Evolutionary conservation across 2,113 vertebrate genomes (phyloP).

Genomic region (Stercorarius parasiticus): DNA sequence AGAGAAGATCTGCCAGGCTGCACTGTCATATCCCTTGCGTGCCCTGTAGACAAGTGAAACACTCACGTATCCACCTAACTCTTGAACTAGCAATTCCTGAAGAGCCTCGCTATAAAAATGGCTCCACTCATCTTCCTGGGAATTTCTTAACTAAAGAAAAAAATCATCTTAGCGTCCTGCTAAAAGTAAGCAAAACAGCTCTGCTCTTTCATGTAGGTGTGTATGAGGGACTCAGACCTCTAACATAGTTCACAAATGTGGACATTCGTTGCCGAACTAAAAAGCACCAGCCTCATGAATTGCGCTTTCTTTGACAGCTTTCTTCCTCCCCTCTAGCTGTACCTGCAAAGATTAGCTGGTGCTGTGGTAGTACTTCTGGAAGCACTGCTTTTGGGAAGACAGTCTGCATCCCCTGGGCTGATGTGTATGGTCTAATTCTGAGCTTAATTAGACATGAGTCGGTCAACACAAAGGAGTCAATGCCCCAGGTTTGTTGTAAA

Average conservation of each 20-base stretch:
- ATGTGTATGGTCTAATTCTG: neutral
- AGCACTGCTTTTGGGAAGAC: neutral
- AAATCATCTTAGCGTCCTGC: neutral
- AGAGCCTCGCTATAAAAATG: neutral
- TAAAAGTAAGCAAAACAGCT: neutral
- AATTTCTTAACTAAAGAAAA: neutral
- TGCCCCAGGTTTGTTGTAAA: neutral
- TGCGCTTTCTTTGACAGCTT: neutral
- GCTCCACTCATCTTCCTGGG: neutral
- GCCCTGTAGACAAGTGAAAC: neutral
- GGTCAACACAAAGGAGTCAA: neutral
- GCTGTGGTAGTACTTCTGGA: neutral
- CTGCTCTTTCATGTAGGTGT: neutral
- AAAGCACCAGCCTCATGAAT: neutral
- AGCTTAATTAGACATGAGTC: neutral
- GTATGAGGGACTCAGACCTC: neutral
- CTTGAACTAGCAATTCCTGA: neutral
- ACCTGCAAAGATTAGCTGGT: neutral
- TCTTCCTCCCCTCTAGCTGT: neutral
- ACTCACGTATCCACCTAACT: accelerated
- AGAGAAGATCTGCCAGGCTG: neutral
- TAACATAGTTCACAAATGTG: neutral
- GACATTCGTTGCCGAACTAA: neutral
- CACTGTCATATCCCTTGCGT: neutral
- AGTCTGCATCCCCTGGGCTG: neutral